Evolutionary conservation across 2,888 invertebrate genomes (phyloP).

Genomic region (Galerucella calmariensis): DNA sequence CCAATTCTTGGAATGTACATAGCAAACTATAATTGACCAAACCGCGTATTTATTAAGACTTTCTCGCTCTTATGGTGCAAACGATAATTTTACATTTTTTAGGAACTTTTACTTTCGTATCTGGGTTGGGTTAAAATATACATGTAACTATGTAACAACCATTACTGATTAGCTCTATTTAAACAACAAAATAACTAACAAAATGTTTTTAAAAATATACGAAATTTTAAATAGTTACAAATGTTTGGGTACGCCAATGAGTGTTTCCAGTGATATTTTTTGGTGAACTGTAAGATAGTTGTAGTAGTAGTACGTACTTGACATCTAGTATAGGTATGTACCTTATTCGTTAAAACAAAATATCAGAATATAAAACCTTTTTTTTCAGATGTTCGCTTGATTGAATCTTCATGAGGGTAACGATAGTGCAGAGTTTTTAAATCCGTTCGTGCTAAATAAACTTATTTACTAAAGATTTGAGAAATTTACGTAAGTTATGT

Average conservation of each 20-base stretch:
- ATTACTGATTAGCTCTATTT: not conserved
- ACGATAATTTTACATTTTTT: too few relatives aligned
- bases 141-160: not conserved
- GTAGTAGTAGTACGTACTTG: slow-evolving; percentile 42
- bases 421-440: not conserved
- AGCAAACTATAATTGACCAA: too few relatives aligned
- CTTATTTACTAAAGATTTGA: not conserved
- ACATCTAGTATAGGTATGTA: slow-evolving; percentile 52
- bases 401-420: slow-evolving; percentile 51
- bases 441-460: not conserved
- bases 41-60: too few relatives aligned
- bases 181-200: too few relatives aligned
- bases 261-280: slow-evolving; percentile 40
- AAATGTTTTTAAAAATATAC: too few relatives aligned
- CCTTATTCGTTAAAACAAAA: slow-evolving; percentile 46
- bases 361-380: slow-evolving; percentile 54
- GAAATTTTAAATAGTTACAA: too few relatives aligned
- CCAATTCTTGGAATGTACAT: too few relatives aligned
- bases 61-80: too few relatives aligned
- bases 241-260: slow-evolving; percentile 7
- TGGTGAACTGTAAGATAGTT: slow-evolving; percentile 33
- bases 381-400: slow-evolving; percentile 56
- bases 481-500: slow-evolving; percentile 5
- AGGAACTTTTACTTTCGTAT: not conserved
- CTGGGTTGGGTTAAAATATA: not conserved